Evolutionary conservation across 2,113 vertebrate genomes (phyloP).

Genomic region (Coptodon bakossiorum): DNA sequence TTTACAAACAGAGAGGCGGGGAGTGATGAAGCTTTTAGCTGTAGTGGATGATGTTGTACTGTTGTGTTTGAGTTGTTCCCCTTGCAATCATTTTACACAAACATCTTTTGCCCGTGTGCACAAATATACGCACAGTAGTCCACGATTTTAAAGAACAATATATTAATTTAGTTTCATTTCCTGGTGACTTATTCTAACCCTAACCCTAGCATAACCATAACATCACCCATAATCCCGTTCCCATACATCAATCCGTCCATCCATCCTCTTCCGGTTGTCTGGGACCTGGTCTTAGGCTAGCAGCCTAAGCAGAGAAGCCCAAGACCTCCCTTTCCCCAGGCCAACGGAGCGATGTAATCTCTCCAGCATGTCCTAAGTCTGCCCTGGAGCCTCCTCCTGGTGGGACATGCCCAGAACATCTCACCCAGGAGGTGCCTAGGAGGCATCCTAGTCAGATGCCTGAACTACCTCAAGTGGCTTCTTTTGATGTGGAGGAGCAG

Average conservation of each 20-base stretch:
- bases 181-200: not conserved
- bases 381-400: not conserved
- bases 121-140: not conserved
- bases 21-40: constrained; percentile 12
- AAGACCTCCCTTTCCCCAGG: not conserved
- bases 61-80: not conserved
- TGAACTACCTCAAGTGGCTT: not conserved
- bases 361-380: not conserved
- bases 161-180: not conserved
- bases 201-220: not conserved
- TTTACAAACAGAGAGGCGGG: not conserved
- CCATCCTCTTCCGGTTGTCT: not conserved
- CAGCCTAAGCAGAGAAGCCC: not conserved
- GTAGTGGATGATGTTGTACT: constrained; percentile 24
- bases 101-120: not conserved
- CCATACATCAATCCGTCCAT: not conserved
- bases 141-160: not conserved
- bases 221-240: accelerated
- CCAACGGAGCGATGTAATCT: accelerated
- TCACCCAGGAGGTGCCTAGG: not conserved
- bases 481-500: not conserved
- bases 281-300: not conserved
- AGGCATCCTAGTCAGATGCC: not conserved
- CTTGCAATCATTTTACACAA: not conserved
- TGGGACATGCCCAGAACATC: not conserved